These are phyloP conservation scores for Astur gentilis DNA, from an alignment of 2,113 vertebrate species.

Conservation along the genomic window DNA sequence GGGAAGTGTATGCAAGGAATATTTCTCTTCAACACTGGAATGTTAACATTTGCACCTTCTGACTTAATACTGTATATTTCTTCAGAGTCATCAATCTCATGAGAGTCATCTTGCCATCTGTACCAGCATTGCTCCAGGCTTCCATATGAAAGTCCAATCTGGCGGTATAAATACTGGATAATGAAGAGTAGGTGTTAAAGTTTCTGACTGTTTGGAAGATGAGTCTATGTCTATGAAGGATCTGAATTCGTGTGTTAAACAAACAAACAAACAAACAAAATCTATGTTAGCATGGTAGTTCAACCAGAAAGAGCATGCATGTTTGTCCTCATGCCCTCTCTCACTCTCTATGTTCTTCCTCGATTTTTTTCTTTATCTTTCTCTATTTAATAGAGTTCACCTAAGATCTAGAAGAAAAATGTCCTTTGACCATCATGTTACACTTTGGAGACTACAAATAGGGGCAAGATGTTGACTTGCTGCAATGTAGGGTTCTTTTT, in stretches of 20 bases:
- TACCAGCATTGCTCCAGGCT: constrained; percentile 72
- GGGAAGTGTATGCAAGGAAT: constrained; percentile 67
- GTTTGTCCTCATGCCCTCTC: neutral
- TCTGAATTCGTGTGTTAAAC: constrained; percentile 45
- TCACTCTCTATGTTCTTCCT: neutral
- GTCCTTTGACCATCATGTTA: constrained; percentile 50
- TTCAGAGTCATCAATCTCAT: constrained; percentile 77
- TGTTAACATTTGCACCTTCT: constrained; percentile 78
- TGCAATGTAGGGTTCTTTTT: constrained; percentile 28
- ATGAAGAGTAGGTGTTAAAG: constrained; percentile 74
- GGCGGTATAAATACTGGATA: constrained; percentile 73
- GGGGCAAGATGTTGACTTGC: constrained; percentile 48
- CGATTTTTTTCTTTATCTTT: constrained; percentile 21
- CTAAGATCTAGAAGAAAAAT: constrained; percentile 48
- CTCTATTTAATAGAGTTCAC: constrained; percentile 40
- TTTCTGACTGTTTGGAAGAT: constrained; percentile 66
- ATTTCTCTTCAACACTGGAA: constrained; percentile 69
- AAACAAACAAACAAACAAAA: constrained; percentile 44
- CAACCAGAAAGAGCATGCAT: constrained; percentile 41
- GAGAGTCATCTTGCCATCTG: constrained; percentile 77
- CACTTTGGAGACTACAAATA: constrained; percentile 68
- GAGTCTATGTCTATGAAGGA: constrained; percentile 61
- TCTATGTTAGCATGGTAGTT: constrained; percentile 57
- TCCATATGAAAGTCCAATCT: constrained; percentile 79
- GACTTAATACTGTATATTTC: constrained; percentile 77